Conservation (phyloP, 2,113 vertebrate genomes). For the Coryphaenoides rupestris region DNA sequence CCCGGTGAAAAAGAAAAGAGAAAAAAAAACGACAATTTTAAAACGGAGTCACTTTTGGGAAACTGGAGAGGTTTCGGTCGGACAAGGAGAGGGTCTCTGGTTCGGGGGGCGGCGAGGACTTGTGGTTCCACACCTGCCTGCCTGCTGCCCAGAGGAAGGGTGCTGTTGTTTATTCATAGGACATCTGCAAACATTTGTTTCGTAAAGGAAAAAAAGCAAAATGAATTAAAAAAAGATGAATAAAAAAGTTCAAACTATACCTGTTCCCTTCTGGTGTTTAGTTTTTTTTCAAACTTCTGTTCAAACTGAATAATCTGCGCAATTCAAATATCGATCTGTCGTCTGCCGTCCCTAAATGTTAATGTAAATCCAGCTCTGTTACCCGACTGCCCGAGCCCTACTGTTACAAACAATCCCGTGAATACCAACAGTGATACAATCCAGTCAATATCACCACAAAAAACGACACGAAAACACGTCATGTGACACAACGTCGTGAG, state of each 20-base stretch:
- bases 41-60: slow-evolving; percentile 55
- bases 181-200: slow-evolving; percentile 80
- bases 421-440: too few species aligned
- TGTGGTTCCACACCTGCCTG: slow-evolving; percentile 34
- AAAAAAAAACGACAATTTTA: too few species aligned
- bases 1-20: slow-evolving; percentile 46
- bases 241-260: slow-evolving; percentile 66
- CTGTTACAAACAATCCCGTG: too few species aligned
- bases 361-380: too few species aligned
- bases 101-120: slow-evolving; percentile 41
- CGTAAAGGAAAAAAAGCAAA: slow-evolving; percentile 72
- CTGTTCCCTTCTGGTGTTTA: slow-evolving; percentile 1
- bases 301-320: not conserved
- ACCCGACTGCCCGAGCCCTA: too few species aligned
- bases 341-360: too few species aligned
- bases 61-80: slow-evolving; percentile 60
- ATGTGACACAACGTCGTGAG: slow-evolving; percentile 16
- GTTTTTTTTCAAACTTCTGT: slow-evolving; percentile 27
- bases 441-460: too few species aligned
- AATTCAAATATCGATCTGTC: too few species aligned
- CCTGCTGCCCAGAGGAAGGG: slow-evolving; percentile 45
- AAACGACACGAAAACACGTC: slow-evolving; percentile 32
- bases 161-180: slow-evolving; percentile 76
- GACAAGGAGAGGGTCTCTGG: slow-evolving; percentile 60
- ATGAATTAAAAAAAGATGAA: slow-evolving; percentile 54